These are phyloP conservation scores for Brenthis ino DNA, from an alignment of 2,888 invertebrate genomes.

Conservation along the genomic window DNA sequence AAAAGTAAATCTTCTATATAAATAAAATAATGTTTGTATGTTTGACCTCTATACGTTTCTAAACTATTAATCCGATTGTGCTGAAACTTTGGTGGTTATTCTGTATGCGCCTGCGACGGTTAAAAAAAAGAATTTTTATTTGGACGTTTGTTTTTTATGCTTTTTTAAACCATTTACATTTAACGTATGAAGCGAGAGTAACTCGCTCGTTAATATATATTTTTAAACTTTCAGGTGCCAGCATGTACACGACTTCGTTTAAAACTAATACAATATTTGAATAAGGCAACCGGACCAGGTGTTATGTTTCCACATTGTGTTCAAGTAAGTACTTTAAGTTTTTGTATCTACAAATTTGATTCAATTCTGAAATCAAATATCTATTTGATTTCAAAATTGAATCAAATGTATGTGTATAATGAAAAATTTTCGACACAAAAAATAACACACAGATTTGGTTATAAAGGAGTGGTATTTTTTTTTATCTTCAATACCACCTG, in stretches of 20 bases:
- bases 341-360: too few species aligned
- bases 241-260: slow-evolving; percentile 92
- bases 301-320: slow-evolving; percentile 91
- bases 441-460: too few species aligned
- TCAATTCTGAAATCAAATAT: too few species aligned
- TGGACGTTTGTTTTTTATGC: background rate
- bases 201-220: background rate
- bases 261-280: slow-evolving; percentile 92
- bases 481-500: background rate
- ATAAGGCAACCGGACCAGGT: slow-evolving; percentile 86
- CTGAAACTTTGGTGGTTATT: too few species aligned
- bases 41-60: too few species aligned
- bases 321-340: slow-evolving; percentile 78
- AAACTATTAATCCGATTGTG: too few species aligned
- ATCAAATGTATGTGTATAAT: background rate
- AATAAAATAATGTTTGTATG: too few species aligned
- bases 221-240: slow-evolving; percentile 72
- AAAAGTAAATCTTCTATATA: too few species aligned
- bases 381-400: background rate
- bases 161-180: too few species aligned
- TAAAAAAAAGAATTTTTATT: background rate
- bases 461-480: background rate
- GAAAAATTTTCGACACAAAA: too few species aligned
- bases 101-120: too few species aligned
- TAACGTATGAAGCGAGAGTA: too few species aligned